A percentile compares a stretch with the other conserved stretches of the same genome.
Evolutionary conservation across 2,797 vertebrate species (phyloP).

Genomic region (Streptopelia turtur): DNA sequence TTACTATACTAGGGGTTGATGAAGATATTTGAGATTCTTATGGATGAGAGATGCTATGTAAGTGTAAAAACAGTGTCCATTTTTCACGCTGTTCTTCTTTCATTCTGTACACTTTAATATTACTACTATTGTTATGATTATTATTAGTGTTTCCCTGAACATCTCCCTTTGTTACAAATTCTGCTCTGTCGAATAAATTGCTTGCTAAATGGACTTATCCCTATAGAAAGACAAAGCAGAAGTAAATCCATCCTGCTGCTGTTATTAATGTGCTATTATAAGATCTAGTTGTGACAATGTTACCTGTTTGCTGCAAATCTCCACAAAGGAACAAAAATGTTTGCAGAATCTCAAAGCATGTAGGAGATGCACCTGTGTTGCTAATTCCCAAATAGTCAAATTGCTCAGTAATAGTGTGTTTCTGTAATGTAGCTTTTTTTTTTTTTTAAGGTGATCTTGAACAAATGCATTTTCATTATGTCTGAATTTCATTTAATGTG

Average conservation of each 20-base stretch:
- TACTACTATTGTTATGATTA: not conserved
- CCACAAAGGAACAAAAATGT: conserved; percentile 19
- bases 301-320: conserved; percentile 21
- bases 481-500: conserved; percentile 76
- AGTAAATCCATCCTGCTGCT: conserved; percentile 3
- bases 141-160: not conserved
- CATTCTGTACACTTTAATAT: not conserved
- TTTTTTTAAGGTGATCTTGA: conserved; percentile 31
- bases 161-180: conserved; percentile 17
- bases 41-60: not conserved
- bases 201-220: conserved; percentile 31
- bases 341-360: conserved; percentile 11
- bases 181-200: conserved; percentile 33
- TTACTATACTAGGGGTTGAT: not conserved
- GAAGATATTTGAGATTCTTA: not conserved
- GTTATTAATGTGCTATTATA: conserved; percentile 34
- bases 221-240: not conserved
- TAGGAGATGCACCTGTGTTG: conserved; percentile 55
- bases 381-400: conserved; percentile 55
- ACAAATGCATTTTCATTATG: conserved; percentile 72
- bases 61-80: not conserved
- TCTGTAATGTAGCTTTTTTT: conserved; percentile 9
- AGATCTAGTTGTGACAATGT: conserved; percentile 20
- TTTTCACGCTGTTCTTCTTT: not conserved
- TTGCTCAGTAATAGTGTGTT: conserved; percentile 62